These are phyloP conservation scores for Adrianichthys oophorus DNA, from an alignment of 2,797 vertebrate species.

Conservation along the genomic window DNA sequence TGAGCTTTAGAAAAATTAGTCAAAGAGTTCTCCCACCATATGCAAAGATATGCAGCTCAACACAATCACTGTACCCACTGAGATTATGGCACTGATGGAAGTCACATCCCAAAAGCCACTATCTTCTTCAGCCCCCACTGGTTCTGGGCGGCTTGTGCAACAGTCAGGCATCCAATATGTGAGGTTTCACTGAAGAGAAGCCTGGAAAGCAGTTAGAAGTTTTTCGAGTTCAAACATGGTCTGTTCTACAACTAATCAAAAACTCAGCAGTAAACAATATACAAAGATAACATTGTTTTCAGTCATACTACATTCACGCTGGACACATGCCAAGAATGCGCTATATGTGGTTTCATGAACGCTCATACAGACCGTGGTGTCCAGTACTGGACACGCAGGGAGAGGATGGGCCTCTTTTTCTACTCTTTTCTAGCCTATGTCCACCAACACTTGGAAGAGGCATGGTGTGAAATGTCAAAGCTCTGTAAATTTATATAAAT, in stretches of 20 bases:
- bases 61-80: slow-evolving; percentile 91
- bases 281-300: too few species aligned
- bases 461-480: too few species aligned
- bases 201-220: background rate
- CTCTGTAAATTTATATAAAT: too few species aligned
- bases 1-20: slow-evolving; percentile 85
- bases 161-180: slow-evolving; percentile 72
- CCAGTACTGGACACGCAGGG: too few species aligned
- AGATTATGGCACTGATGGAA: slow-evolving; percentile 87
- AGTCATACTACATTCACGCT: too few species aligned
- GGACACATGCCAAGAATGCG: too few species aligned
- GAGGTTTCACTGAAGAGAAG: background rate
- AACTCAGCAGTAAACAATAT: background rate
- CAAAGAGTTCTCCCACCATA: slow-evolving; percentile 78
- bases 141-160: slow-evolving; percentile 91
- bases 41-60: slow-evolving; percentile 83
- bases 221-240: background rate
- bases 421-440: too few species aligned
- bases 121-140: slow-evolving; percentile 89
- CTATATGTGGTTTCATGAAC: too few species aligned
- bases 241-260: background rate
- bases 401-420: too few species aligned
- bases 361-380: too few species aligned
- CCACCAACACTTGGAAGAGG: too few species aligned
- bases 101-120: slow-evolving; percentile 88